Conservation (phyloP, 2,888 invertebrate genomes). For the Macrosoma leucophasiata region DNA sequence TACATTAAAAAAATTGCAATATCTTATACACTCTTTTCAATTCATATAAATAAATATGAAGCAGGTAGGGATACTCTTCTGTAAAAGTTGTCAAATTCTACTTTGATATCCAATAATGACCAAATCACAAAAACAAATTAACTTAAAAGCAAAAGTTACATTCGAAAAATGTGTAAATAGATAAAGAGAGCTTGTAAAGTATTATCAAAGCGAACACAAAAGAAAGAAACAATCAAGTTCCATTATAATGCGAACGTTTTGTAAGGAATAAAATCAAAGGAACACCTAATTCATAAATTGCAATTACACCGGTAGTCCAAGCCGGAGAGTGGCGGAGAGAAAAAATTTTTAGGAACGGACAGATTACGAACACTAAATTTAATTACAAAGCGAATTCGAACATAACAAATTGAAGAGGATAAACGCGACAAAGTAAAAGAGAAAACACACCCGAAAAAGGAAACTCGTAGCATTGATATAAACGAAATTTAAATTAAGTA, state of each 20-base stretch:
- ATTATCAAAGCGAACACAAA: slow-evolving; percentile 32
- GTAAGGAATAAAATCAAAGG: slow-evolving; percentile 54
- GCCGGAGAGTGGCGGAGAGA: slow-evolving; percentile 41
- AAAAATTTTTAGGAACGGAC: slow-evolving; percentile 56
- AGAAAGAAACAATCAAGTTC: slow-evolving; percentile 48
- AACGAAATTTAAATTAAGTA: slow-evolving; percentile 77
- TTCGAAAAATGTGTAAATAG: no score
- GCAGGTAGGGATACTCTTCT: no score
- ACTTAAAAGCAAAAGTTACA: no score
- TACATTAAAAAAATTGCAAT: no score
- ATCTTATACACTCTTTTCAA: no score
- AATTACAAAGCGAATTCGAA: slow-evolving; percentile 72
- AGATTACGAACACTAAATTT: slow-evolving; percentile 74
- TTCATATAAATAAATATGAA: no score
- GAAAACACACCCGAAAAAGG: slow-evolving; percentile 73
- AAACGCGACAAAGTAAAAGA: slow-evolving; percentile 76
- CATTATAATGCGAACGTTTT: slow-evolving; percentile 47
- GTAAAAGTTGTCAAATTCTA: no score
- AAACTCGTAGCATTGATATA: slow-evolving; percentile 75
- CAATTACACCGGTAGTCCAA: slow-evolving; percentile 65
- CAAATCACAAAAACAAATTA: no score
- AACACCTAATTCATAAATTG: slow-evolving; percentile 68
- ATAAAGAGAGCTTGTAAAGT: no score
- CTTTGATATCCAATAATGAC: no score
- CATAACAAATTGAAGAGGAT: slow-evolving; percentile 74